These are phyloP conservation scores for Desoria tigrina DNA, from an alignment of 2,888 invertebrate genomes.

Conservation along the genomic window DNA sequence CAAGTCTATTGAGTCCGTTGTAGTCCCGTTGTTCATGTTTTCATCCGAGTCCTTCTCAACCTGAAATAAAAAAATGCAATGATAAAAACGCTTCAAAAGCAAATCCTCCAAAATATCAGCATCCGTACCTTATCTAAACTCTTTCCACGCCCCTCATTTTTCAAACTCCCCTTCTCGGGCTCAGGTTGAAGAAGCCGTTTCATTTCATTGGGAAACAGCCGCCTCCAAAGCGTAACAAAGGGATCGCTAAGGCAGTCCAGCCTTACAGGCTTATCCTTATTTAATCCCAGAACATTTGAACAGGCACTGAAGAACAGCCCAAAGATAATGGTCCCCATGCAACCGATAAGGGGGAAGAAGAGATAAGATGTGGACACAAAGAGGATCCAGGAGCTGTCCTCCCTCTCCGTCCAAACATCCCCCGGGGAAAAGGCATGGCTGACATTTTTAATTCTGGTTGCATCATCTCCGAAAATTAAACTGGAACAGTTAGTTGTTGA, in stretches of 20 bases:
- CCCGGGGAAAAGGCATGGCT: slow-evolving; percentile 29
- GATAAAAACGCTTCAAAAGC: no score
- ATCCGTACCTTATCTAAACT: no score
- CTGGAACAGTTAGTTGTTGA: slow-evolving; percentile 35
- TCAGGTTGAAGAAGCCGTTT: not conserved
- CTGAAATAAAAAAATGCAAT: no score
- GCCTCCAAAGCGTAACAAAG: slow-evolving; percentile 26
- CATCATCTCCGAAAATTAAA: slow-evolving; percentile 23
- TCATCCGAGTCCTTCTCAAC: no score
- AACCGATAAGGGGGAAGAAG: slow-evolving; percentile 30
- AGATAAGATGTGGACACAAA: slow-evolving; percentile 38
- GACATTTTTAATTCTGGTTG: slow-evolving; percentile 8
- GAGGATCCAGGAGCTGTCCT: slow-evolving; percentile 31
- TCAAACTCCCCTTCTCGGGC: no score
- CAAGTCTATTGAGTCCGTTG: no score
- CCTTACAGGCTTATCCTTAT: slow-evolving; percentile 27
- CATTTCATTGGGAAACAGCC: slow-evolving; percentile 31
- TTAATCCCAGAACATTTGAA: slow-evolving; percentile 16
- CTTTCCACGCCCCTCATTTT: no score
- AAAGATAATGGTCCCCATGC: slow-evolving; percentile 31
- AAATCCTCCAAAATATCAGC: no score
- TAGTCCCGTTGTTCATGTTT: no score
- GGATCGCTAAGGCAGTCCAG: slow-evolving; percentile 29
- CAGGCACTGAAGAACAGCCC: slow-evolving; percentile 35
- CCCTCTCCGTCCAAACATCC: slow-evolving; percentile 28